Base-by-base conservation (phyloP, 2,888 invertebrate species). In the Luperina testacea region DNA sequence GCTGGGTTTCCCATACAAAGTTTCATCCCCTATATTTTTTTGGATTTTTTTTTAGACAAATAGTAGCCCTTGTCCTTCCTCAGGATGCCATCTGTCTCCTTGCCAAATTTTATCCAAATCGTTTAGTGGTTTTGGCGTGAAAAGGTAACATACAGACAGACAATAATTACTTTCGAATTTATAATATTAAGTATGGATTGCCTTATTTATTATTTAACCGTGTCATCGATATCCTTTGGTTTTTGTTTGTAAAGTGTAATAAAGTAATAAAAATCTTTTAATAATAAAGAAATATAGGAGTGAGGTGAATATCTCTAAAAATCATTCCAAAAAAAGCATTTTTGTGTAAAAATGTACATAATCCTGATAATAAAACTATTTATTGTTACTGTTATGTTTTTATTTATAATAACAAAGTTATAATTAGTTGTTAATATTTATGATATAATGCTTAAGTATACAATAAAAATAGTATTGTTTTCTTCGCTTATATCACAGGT, bases 321-420 rank as follows among this genome's bases (percentile, higher is more conserved):
- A 57, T 38, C 82, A 84, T 87, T 81, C 77, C 86, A 80, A 73
- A 42, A 61, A 48, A 67, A 59, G 73, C 77, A 69, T 75, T 83
- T 83, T 74, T 81, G 45, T 83, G 59, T 78, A 86, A 80, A 85
- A 86, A 85, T 88, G 86, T 83, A 83, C 45, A 86, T 86, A 85
- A 77, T 72, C n/a, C 51, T 74, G 38, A 77, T 67, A 87, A 88
- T 87, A 87, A 88, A 88, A 84, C 75, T 86, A 78, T 87, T 87
- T 77, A 78, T 81, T 82, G 87, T 88, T 86, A 86, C 69, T 61
- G 42, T 74, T 72, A 78, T 70, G 51, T 80, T 75, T 88, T 86
- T 81, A 82, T 80, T 88, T 81, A 70, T 72, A 72, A 81, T 78
- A 76, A 80, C 70, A 79, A 51, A 63, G 32, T 75, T n/a, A n/a